Evolutionary conservation across 2,113 vertebrate species (phyloP).

Genomic region (Ascaphus truei): DNA sequence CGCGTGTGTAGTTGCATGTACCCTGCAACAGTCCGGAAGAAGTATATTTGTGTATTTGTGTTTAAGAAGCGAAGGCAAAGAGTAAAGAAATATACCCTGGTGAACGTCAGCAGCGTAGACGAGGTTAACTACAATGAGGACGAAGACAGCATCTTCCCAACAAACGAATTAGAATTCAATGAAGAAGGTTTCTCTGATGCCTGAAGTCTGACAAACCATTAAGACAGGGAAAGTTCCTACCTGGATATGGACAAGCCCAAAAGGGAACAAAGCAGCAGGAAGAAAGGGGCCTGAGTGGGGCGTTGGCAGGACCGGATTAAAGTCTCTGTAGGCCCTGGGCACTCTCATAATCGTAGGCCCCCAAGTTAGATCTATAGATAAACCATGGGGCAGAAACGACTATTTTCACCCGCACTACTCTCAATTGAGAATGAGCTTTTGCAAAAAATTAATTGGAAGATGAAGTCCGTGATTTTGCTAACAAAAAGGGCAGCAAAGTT

Average conservation of each 20-base stretch:
- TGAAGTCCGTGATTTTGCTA: too few species aligned
- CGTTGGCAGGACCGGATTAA: too few species aligned
- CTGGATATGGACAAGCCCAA: constrained; percentile 78
- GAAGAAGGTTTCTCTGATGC: constrained; percentile 86
- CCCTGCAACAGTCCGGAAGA: too few species aligned
- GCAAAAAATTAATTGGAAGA: too few species aligned
- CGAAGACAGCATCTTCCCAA: constrained; percentile 80
- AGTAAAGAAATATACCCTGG: constrained; percentile 94
- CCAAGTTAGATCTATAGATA: too few species aligned
- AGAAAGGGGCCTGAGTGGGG: constrained; percentile 76
- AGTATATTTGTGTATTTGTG: constrained; percentile 97
- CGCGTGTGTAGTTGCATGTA: too few species aligned
- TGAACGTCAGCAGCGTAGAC: constrained; percentile 88
- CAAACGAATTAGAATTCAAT: constrained; percentile 92
- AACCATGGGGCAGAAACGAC: too few species aligned
- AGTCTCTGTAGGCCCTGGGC: too few species aligned
- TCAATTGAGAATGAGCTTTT: too few species aligned
- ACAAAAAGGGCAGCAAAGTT: too few species aligned
- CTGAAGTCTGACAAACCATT: constrained; percentile 74
- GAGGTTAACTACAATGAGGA: constrained; percentile 80
- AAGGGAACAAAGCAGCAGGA: constrained; percentile 57
- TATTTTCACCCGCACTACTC: too few species aligned
- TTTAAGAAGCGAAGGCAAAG: constrained; percentile 96
- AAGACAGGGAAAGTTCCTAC: constrained; percentile 89
- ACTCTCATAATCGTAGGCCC: too few species aligned